Evolutionary conservation across 2,113 vertebrate genomes (phyloP), one percentile per base, ranked within the genome.

Genomic region (Pagrus major): DNA sequence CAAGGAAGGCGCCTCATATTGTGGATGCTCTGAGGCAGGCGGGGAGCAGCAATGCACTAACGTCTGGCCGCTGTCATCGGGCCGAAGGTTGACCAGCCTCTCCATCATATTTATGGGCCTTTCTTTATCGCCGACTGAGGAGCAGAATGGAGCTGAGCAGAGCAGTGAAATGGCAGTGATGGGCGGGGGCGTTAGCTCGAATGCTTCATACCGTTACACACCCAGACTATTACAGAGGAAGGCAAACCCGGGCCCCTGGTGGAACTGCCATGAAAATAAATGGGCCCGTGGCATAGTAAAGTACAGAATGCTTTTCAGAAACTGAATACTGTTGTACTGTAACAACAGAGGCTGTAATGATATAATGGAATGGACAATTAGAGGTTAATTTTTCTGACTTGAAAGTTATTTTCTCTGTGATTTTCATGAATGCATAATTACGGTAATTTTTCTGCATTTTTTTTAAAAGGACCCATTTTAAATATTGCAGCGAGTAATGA

Each of bases 71-170:
- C 89, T 82, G 81, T 89, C 83, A 37, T 71, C 67, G 81, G 87
- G 85, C 78, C 75, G 78, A 93, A 92, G 88, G 89, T 89, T 78
- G 77, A 89, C 79, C 82, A 68, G 61, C 71, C 80, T 84, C 89
- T 93, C 83, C 78, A 91, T 94, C 89, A 93, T 66, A 75, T 93
- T 94, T 93, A 92, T 89, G 81, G 85, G 74, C 9, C 27, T 60
- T 89, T 77, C 79, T 89, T 91, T 83, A 80, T 88, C 51, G 74
- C 47, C 39, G 67, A 70, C 63, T 76, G 78, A 86, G 67, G 77
- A 86, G 84, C 71, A 0, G 56, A 41, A 61, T 55, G 23, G 66
- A 70, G 80, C 72, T 11, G 63, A 66, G 49, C 52, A 44, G 65
- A 78, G 59, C 35, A 1, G 25, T 9, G 66, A 37, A 31, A 47